Evolutionary conservation across 2,888 invertebrate genomes (phyloP), one percentile per base, ranked within the genome.

Genomic region (Pseudeuparius sepicola): DNA sequence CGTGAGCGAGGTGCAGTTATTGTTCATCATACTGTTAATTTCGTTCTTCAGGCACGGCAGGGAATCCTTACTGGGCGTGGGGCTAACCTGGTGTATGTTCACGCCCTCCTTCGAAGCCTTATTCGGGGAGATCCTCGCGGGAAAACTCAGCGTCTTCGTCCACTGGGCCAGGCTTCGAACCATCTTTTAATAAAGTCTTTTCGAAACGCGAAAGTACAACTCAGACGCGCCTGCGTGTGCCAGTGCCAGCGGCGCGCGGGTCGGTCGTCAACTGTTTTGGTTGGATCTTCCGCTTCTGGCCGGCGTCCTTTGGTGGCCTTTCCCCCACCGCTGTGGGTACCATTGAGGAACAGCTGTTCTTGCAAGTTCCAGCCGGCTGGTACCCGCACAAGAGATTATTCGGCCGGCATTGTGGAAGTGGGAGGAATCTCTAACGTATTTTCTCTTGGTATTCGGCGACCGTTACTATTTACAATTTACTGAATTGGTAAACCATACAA

Each of bases 111-210:
- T 83, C 24, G 78, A 75, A 36, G 75, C 75, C 55, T 83, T 77
- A 60, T 85, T 83, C 10, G 86, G 85, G 40, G 84, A 84, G 56
- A 86, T 71, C 63, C 87, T 72, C 54, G 86, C 78, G 42, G 87
- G 87, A 63, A 87, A 87, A 71, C 86, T 87, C 59, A 87, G 70
- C 50, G 86, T 87, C 71, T 87, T 87, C 65, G 86, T 87, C 87
- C 87, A 87, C 71, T 86, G 84, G 42, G 85, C 77, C 56, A 87
- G 68, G 68, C 84, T 86, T 52, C 87, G 82, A 64, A 86, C 87
- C 87, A 87, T 87, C 58, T 67, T 49, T 24, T 16, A 23, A 6
- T 13, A 20, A 14, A 3, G 25, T 20, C 11, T 14, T 24, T 13
- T 16, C 5, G 7, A 26, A 31, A 9, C 2, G 7, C 20, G 9